A percentile compares a stretch with the other conserved stretches of the same genome.
phyloP scores from a whole-genome alignment of 2,113 vertebrate genomes.

The Formicarius rufipectus region DNA sequence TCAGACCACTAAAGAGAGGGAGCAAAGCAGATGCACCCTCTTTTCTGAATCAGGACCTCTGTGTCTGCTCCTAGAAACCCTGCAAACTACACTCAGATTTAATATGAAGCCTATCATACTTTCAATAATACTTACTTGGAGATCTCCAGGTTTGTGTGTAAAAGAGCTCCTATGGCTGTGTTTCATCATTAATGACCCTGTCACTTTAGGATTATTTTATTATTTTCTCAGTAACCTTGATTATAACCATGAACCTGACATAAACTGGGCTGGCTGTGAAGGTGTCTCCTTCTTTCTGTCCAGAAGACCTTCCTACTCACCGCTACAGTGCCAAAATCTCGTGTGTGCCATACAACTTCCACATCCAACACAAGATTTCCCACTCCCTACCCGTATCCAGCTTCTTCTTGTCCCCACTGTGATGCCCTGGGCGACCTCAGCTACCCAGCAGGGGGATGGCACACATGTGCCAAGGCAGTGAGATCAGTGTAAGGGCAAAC shows the following conservation, averaged over 20 bases:
- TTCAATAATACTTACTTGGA: not conserved
- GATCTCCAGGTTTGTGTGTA: not conserved
- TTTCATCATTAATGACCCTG: not conserved
- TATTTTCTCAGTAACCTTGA: not conserved
- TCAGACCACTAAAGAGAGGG: not conserved
- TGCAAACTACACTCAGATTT: not conserved
- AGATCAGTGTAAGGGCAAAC: not conserved
- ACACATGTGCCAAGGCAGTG: fast-evolving
- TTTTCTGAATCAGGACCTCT: not conserved
- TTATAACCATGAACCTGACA: fast-evolving
- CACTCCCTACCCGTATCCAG: not conserved
- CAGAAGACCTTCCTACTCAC: not conserved
- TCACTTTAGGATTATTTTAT: not conserved
- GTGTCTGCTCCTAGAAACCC: not conserved
- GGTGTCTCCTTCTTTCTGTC: not conserved
- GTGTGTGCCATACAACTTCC: not conserved
- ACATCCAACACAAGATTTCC: not conserved
- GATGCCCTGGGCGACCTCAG: not conserved
- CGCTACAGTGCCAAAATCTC: not conserved
- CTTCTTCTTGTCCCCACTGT: not conserved
- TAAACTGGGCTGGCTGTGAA: not conserved
- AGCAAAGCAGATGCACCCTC: not conserved
- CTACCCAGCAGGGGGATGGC: not conserved
- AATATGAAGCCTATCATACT: not conserved
- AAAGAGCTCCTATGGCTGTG: not conserved